These are phyloP conservation scores for Pogonocherus hispidulus DNA, from an alignment of 2,888 invertebrate genomes.

Conservation along the genomic window DNA sequence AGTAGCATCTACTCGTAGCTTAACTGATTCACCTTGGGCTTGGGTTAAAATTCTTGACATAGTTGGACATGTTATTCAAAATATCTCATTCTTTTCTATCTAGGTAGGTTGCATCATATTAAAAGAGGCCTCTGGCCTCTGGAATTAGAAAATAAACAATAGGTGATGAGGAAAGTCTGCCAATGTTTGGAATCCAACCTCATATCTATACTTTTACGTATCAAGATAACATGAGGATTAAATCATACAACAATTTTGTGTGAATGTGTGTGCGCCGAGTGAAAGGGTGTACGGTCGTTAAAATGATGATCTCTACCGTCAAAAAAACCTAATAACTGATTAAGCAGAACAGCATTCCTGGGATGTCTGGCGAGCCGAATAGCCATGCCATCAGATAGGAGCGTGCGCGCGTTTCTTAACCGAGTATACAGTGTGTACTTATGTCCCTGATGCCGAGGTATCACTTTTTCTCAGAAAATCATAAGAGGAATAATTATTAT, in stretches of 20 bases:
- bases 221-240: neutral
- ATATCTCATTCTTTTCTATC: neutral
- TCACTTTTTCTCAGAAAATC: no score
- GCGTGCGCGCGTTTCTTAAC: conserved; percentile 29
- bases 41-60: neutral
- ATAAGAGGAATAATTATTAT: no score
- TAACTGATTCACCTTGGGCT: neutral
- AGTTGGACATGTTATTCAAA: neutral
- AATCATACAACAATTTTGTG: neutral
- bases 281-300: conserved; percentile 33
- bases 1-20: no score
- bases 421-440: conserved; percentile 29
- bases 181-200: neutral
- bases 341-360: conserved; percentile 62
- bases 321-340: conserved; percentile 59
- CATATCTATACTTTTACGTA: neutral
- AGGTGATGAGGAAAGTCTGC: neutral
- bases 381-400: conserved; percentile 32
- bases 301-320: conserved; percentile 50
- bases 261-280: conserved; percentile 9
- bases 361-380: conserved; percentile 47
- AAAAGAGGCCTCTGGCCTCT: neutral
- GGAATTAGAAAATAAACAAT: neutral
- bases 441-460: conserved; percentile 7
- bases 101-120: neutral